Evolutionary conservation across 2,888 invertebrate genomes (phyloP).

Genomic region (Eupeodes luniger): DNA sequence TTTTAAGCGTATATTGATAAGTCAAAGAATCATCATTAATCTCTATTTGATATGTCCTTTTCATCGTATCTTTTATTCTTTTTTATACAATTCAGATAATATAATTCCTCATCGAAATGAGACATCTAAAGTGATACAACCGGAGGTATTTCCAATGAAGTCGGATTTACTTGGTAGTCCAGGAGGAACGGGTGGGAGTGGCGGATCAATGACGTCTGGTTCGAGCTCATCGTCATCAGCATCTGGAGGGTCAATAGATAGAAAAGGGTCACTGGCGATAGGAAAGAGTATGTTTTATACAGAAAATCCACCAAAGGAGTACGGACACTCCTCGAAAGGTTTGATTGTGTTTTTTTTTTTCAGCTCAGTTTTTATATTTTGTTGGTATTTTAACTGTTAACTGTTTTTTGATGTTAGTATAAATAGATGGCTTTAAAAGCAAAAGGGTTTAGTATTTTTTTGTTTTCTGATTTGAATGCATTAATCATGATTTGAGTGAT

Average conservation of each 20-base stretch:
- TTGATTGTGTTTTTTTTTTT: conserved; percentile 68
- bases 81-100: conserved; percentile 78
- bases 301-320: conserved; percentile 84
- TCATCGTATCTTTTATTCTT: conserved; percentile 23
- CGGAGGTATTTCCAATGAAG: conserved; percentile 83
- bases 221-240: conserved; percentile 78
- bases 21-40: conserved; percentile 71
- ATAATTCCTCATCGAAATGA: conserved; percentile 83
- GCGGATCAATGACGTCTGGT: conserved; percentile 73
- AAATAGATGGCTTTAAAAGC: not conserved
- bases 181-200: conserved; percentile 76
- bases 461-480: not conserved
- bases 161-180: conserved; percentile 81
- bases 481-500: conserved; percentile 21
- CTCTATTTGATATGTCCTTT: conserved; percentile 49
- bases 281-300: conserved; percentile 84
- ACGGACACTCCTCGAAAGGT: conserved; percentile 81
- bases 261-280: conserved; percentile 83
- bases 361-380: not conserved
- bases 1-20: conserved; percentile 43
- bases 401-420: not conserved
- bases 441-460: not conserved
- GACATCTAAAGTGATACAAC: conserved; percentile 81
- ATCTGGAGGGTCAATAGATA: conserved; percentile 79
- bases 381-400: not conserved